These are phyloP conservation scores for Microtus pennsylvanicus DNA, from an alignment of 2,113 vertebrate species.

Conservation along the genomic window DNA sequence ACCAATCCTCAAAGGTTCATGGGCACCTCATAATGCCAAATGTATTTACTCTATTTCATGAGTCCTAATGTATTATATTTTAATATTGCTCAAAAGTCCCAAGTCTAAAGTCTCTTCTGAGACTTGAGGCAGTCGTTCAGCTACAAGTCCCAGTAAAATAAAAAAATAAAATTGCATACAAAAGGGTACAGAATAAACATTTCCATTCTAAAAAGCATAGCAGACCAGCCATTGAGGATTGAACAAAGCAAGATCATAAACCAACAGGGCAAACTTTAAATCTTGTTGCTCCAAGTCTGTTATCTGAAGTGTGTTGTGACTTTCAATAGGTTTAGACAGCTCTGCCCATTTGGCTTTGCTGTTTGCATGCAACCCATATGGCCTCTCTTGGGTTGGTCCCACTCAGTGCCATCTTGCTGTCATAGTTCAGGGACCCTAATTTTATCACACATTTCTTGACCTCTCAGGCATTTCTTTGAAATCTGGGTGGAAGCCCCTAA, in stretches of 20 bases:
- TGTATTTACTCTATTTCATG: no score
- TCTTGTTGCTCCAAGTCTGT: neutral
- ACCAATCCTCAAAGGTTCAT: neutral
- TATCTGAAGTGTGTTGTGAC: neutral
- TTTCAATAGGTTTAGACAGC: neutral
- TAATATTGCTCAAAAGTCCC: neutral
- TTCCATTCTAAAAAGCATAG: neutral
- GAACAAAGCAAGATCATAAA: neutral
- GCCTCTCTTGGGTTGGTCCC: neutral
- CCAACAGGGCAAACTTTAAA: neutral
- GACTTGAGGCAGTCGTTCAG: neutral
- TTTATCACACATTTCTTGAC: neutral
- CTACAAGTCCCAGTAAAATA: neutral
- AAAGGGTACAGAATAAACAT: neutral
- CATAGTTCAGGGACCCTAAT: neutral
- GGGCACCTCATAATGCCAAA: neutral
- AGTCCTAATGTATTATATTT: no score
- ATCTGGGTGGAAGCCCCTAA: neutral
- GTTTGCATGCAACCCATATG: neutral
- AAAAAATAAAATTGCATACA: neutral
- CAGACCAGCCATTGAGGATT: neutral
- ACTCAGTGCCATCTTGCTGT: neutral
- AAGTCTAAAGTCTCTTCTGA: neutral
- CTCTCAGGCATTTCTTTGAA: neutral
- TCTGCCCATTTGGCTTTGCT: neutral